Conservation (phyloP, 2,888 invertebrate species). For the Danaus chrysippus region DNA sequence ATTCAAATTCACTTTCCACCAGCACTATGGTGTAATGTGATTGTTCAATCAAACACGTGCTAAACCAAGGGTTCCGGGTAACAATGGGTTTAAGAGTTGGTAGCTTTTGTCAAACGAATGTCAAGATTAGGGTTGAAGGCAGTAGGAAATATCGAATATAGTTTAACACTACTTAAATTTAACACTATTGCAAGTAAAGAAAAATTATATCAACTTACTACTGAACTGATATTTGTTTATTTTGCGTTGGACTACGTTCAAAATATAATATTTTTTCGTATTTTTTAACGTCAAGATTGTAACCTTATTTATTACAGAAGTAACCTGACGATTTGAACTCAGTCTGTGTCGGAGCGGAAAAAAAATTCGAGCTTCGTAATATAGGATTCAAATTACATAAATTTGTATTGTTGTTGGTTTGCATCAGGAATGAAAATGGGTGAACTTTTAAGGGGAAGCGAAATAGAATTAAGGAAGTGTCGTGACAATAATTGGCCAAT, state of each 20-base stretch:
- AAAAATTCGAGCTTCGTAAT: slow-evolving; percentile 61
- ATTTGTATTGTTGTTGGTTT: slow-evolving; percentile 55
- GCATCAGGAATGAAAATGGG: slow-evolving; percentile 66
- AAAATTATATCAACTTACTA: no score
- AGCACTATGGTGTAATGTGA: slow-evolving; percentile 64
- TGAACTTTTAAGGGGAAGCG: slow-evolving; percentile 45
- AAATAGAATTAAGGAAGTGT: slow-evolving; percentile 36
- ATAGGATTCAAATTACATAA: slow-evolving; percentile 55
- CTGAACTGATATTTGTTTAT: no score
- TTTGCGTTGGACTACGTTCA: no score
- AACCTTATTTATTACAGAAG: no score
- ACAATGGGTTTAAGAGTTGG: slow-evolving; percentile 57
- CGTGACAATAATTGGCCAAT: slow-evolving; percentile 36
- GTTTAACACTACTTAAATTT: no score
- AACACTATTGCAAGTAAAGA: no score
- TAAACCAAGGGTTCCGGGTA: slow-evolving; percentile 60
- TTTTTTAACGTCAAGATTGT: no score
- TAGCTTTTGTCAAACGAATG: slow-evolving; percentile 35
- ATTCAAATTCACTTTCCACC: slow-evolving; percentile 26
- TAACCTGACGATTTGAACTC: neutral
- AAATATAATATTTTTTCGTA: no score
- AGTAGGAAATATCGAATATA: neutral
- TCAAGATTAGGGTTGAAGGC: neutral
- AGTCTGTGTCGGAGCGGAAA: slow-evolving; percentile 49
- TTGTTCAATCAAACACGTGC: slow-evolving; percentile 75